Evolutionary conservation across 2,113 vertebrate genomes (phyloP).

Genomic region (Eurystomus gularis): DNA sequence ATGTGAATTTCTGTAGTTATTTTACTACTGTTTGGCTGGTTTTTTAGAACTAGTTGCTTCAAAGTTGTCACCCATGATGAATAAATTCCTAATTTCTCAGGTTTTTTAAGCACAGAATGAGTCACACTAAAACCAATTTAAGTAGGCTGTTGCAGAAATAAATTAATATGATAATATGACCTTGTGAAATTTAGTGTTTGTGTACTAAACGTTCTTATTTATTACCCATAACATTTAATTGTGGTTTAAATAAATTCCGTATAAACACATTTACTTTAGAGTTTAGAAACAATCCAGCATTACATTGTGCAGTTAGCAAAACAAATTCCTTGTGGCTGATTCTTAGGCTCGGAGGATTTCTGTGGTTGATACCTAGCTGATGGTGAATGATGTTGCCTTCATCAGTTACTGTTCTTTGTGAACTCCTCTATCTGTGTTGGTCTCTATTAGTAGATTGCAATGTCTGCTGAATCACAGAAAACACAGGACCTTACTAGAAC

Average conservation of each 20-base stretch:
- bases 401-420: background rate
- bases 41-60: background rate
- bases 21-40: background rate
- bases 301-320: background rate
- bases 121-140: background rate
- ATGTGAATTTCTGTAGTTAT: background rate
- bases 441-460: background rate
- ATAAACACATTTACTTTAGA: background rate
- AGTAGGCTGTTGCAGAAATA: background rate
- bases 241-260: background rate
- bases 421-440: background rate
- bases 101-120: background rate
- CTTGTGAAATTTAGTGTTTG: background rate
- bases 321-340: background rate
- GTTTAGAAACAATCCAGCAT: background rate
- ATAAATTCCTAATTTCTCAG: background rate
- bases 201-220: constrained; percentile 1
- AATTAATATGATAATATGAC: constrained; percentile 20
- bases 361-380: background rate
- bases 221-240: background rate
- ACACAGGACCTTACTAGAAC: background rate
- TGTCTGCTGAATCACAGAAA: background rate
- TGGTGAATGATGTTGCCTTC: background rate
- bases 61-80: background rate
- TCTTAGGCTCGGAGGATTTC: background rate